Evolutionary conservation across 2,888 invertebrate species (phyloP), one percentile per base, ranked within the genome.

Genomic region (Lochmaea crataegi): DNA sequence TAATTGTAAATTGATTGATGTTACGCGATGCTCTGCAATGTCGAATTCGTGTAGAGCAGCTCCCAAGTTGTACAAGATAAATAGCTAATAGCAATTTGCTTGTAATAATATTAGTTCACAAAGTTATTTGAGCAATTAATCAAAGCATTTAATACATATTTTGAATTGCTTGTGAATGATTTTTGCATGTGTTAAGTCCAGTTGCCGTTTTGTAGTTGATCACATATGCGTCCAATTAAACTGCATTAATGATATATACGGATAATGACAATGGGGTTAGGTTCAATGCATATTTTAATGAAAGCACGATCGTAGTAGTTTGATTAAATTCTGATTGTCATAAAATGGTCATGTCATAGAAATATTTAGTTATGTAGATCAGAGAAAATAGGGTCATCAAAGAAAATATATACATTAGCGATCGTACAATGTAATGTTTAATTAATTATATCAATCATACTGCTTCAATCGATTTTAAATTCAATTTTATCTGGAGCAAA

Each of bases 121-220:
- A 53, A 53, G 53, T 53, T n/a, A 53, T 18, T 53, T 18, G 9
- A 16, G n/a, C 53, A 16, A 53, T 53, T 9, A 16, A 53, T 18
- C 18, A 18, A 53, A 53, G 53, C 9, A 53, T 16, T 53, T 53
- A 18, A 53, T 53, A 53, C 53, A 53, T 53, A 53, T 18, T 53
- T 53, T 18, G 18, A 53, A 53, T 53, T 16, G 18, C 9, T 18
- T 53, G 16, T 53, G 53, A 53, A 53, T n/a, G 18, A 18, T 53
- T 7, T 9, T 10, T 2, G 53, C 18, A 53, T 53, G 53, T 18
- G 53, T 18, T 18, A 9, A 53, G 53, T 10, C 16, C 53, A 53
- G 53, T 53, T n/a, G 51, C 51, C 16, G 51, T n/a, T 51, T n/a
- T n/a, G 14, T 32, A n/a, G 14, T n/a, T 16, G 51, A 6, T n/a